Base-by-base conservation (phyloP, 2,113 vertebrate genomes). In the Hypomesus transpacificus region DNA sequence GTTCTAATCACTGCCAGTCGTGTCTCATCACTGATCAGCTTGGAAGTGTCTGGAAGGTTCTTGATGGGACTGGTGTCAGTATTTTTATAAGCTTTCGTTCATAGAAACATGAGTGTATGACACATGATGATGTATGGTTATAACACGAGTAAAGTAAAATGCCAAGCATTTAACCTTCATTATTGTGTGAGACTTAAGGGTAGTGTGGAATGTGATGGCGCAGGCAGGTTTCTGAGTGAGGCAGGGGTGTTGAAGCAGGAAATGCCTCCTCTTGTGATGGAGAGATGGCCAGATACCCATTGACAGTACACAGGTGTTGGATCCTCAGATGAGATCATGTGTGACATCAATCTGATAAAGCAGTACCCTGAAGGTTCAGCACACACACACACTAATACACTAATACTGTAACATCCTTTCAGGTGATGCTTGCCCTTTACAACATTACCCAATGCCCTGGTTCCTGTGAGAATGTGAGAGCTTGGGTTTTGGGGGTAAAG, bases 391-490 rank as follows among this genome's bases (percentile, higher is more conserved):
- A 26, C 22, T 17, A 22, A 56, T 6, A 5, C 4, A n/a, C 53
- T 3, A 3, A 56, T n/a, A 56, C 16, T 63, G 53, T 21, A 34
- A 70, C 39, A n/a, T 14, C 63, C 63, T 65, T 24, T 22, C 21
- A 31, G 24, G 39, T 64, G 9, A 3, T 59, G 73, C 50, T 70
- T 56, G 56, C 20, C 66, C 73, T 54, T 66, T 71, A 58, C 73
- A 58, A 63, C 31, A 22, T 68, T 75, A 68, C 18, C 53, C 56
- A 50, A 4, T 31, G 63, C 20, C 39, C 59, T 34, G 58, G 63
- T 59, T 5, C 80, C 82, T 81, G 75, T 56, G 70, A 82, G 73
- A 46, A 58, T 76, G 73, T 53, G 58, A 57, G 70, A 75, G 86
- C 88, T 87, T 83, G 22, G 26, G 71, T 82, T 70, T 52, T 54